These are phyloP conservation scores for Nezara viridula DNA, from an alignment of 2,888 invertebrate species.

Conservation along the genomic window DNA sequence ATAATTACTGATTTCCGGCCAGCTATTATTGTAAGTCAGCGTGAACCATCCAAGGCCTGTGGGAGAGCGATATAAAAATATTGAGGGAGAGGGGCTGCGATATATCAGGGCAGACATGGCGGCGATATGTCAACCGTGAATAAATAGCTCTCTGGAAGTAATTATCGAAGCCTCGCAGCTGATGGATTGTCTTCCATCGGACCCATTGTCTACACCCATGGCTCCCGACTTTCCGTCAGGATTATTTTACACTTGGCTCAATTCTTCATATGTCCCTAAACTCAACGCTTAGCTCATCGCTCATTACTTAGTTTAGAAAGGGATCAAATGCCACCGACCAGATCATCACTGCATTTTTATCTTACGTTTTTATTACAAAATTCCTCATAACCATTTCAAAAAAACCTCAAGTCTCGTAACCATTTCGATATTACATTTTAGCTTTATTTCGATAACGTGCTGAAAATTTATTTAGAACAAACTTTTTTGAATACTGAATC, in stretches of 20 bases:
- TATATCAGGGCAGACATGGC: neutral
- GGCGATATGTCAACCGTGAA: neutral
- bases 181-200: neutral
- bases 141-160: neutral
- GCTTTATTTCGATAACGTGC: no score
- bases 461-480: no score
- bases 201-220: neutral
- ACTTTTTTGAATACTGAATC: no score
- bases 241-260: neutral
- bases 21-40: constrained; percentile 1
- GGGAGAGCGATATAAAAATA: neutral
- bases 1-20: neutral
- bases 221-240: neutral
- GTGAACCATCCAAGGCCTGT: neutral
- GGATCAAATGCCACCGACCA: no score
- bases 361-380: no score
- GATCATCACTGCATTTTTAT: no score
- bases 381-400: no score
- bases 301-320: no score
- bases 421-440: no score
- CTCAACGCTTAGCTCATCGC: no score
- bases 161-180: constrained; percentile 12
- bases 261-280: neutral
- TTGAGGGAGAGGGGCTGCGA: neutral
- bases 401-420: no score